Percentiles rank a stretch among this genome's conserved stretches.
Conservation (phyloP, 37 sponge, comb jelly and placozoan species). For the Hexactinellida sp. region DNA sequence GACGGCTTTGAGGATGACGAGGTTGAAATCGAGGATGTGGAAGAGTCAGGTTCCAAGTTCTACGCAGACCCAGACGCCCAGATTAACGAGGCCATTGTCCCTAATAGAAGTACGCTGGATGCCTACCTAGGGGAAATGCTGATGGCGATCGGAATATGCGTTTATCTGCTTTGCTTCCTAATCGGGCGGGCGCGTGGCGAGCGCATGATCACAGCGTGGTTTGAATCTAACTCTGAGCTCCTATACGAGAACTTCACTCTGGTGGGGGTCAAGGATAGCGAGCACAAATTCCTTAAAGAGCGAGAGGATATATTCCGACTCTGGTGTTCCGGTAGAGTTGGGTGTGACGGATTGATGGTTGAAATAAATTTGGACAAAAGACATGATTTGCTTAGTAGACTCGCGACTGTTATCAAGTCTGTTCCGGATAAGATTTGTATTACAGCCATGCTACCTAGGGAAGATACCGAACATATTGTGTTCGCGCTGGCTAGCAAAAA, state of each 20-base stretch:
- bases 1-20: not conserved
- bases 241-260: not conserved
- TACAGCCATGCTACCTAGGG: not conserved
- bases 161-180: not conserved
- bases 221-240: not conserved
- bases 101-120: not conserved
- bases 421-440: not conserved
- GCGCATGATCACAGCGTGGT: not conserved
- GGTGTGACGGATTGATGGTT: constrained; percentile 1
- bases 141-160: not conserved
- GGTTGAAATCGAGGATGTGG: not conserved
- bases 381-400: not conserved
- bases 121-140: not conserved
- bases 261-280: not conserved
- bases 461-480: not conserved
- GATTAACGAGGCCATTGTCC: not conserved
- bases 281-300: not conserved
- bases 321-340: constrained; percentile 11
- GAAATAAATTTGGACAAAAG: constrained; percentile 14
- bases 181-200: constrained; percentile 3
- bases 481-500: not conserved
- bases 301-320: not conserved
- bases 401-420: not conserved
- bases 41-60: not conserved
- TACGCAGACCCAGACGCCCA: not conserved